Conservation (phyloP, 1,140 invertebrate species). For the Pachyrhynchus sulphureomaculatus region DNA sequence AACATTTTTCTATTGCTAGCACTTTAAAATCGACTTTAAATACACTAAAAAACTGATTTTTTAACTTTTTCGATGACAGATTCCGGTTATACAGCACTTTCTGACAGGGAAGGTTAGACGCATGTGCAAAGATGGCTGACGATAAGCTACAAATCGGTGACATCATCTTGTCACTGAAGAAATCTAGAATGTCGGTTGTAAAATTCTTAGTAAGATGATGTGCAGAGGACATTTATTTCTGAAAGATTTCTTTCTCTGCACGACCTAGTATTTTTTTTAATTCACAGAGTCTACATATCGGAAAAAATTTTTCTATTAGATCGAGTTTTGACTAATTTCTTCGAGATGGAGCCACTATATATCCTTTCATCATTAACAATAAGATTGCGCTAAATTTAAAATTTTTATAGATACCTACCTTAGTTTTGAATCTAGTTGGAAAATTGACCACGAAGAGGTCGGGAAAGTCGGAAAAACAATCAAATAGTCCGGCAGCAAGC, state of each 20-base stretch:
- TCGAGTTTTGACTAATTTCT: too few species aligned
- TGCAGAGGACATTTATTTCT: too few species aligned
- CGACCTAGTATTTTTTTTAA: too few species aligned
- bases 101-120: conserved; percentile 37
- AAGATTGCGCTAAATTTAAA: too few species aligned
- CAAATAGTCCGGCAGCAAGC: neutral
- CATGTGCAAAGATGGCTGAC: conserved; percentile 31
- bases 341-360: too few species aligned
- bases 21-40: conserved; percentile 37
- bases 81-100: conserved; percentile 47
- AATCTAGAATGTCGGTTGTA: neutral
- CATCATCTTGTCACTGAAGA: neutral
- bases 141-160: neutral
- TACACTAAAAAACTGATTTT: conserved; percentile 38
- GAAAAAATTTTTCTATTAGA: too few species aligned
- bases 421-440: too few species aligned
- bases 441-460: neutral
- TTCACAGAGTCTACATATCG: too few species aligned
- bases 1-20: conserved; percentile 44
- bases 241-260: too few species aligned
- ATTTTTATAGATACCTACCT: too few species aligned
- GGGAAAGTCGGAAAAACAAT: conserved; percentile 1
- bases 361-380: too few species aligned
- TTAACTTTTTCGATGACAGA: conserved; percentile 41
- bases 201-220: neutral